These are phyloP conservation scores for Venturia canescens DNA, from an alignment of 1,140 invertebrate species.

Conservation along the genomic window DNA sequence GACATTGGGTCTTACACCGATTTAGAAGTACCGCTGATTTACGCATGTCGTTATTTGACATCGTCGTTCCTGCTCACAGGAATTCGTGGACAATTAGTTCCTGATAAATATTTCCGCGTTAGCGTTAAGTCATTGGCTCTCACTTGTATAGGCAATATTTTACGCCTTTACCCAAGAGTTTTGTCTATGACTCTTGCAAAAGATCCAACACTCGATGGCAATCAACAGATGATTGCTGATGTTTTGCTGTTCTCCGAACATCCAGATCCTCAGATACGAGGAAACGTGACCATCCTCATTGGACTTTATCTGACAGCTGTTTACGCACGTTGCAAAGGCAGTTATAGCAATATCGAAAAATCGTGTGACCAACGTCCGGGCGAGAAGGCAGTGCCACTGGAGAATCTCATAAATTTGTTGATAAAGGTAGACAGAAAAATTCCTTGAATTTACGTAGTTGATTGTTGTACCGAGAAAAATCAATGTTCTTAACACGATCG, in stretches of 20 bases:
- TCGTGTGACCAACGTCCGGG: slow-evolving; percentile 60
- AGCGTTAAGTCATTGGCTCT: slow-evolving; percentile 91
- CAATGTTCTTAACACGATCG: background rate
- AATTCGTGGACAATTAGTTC: slow-evolving; percentile 78
- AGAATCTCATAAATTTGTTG: slow-evolving; percentile 77
- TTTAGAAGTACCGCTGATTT: slow-evolving; percentile 83
- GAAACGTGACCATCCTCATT: slow-evolving; percentile 82
- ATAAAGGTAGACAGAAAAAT: slow-evolving; percentile 73
- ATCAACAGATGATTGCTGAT: slow-evolving; percentile 82
- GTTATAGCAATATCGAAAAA: slow-evolving; percentile 63
- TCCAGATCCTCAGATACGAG: slow-evolving; percentile 89
- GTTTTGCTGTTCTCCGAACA: slow-evolving; percentile 84
- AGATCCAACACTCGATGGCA: slow-evolving; percentile 53
- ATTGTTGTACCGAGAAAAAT: background rate
- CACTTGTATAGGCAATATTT: slow-evolving; percentile 83
- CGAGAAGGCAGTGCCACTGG: slow-evolving; percentile 71
- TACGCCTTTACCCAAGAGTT: slow-evolving; percentile 84
- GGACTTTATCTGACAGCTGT: slow-evolving; percentile 83
- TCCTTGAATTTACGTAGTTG: background rate
- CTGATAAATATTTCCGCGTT: slow-evolving; percentile 85
- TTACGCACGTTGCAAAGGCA: slow-evolving; percentile 79
- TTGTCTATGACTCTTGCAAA: slow-evolving; percentile 75
- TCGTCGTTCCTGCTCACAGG: slow-evolving; percentile 87
- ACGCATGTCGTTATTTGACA: slow-evolving; percentile 85
- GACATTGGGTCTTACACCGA: slow-evolving; percentile 84